These are phyloP conservation scores for Laothoe populi DNA, from an alignment of 2,888 invertebrate genomes.

Conservation along the genomic window DNA sequence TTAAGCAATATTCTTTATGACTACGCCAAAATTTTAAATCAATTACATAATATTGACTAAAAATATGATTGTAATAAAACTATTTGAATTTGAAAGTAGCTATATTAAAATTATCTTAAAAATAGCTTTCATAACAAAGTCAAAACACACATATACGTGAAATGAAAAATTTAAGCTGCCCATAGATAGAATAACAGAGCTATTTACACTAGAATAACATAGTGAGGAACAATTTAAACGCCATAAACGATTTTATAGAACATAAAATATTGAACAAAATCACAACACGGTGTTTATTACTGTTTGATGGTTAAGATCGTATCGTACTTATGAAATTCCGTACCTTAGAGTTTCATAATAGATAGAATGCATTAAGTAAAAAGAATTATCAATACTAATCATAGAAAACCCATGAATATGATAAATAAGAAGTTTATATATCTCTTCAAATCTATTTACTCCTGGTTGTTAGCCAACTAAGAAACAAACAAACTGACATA, in stretches of 20 bases:
- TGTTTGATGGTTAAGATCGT: slow-evolving; percentile 17
- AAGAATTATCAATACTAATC: too few species aligned
- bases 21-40: too few species aligned
- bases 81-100: too few species aligned
- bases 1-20: too few species aligned
- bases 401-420: background rate
- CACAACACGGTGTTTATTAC: slow-evolving; percentile 16
- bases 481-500: background rate
- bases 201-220: slow-evolving; percentile 4
- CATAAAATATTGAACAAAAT: slow-evolving; percentile 16
- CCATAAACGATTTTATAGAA: slow-evolving; percentile 15
- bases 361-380: background rate
- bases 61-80: too few species aligned
- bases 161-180: background rate
- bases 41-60: too few species aligned
- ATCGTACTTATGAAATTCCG: slow-evolving; percentile 18
- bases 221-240: background rate
- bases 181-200: too few species aligned
- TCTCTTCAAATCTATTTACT: background rate
- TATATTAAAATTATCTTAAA: too few species aligned
- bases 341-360: slow-evolving; percentile 9
- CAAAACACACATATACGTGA: background rate
- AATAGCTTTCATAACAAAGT: too few species aligned
- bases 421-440: background rate
- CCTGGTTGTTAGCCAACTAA: background rate